phyloP scores from a whole-genome alignment of 1,140 invertebrate species.

The Drosophila funebris region DNA sequence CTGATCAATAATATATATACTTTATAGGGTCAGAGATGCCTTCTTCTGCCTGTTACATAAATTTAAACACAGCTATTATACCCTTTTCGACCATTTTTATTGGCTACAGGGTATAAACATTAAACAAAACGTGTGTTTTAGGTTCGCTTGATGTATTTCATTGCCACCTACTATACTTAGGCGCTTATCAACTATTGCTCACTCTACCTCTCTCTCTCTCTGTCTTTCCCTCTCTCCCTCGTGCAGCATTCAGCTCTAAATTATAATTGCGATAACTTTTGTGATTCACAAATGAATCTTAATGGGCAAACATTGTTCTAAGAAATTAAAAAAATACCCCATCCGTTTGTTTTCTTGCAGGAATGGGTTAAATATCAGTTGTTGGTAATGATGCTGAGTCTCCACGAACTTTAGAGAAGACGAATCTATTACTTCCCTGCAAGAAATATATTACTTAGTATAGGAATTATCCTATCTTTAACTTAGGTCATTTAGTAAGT shows the following conservation, averaged over 20 bases:
- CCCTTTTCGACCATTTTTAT: too few species aligned
- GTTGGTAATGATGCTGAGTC: too few species aligned
- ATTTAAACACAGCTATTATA: too few species aligned
- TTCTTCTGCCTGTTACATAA: too few species aligned
- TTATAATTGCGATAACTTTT: background rate
- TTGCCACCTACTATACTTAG: background rate
- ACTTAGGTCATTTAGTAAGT: too few species aligned
- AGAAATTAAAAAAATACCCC: conserved; percentile 1
- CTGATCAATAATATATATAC: too few species aligned
- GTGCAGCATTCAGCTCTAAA: background rate
- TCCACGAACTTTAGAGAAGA: too few species aligned
- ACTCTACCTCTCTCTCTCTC: background rate
- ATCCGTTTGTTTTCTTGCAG: background rate
- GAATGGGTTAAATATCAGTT: background rate
- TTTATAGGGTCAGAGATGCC: too few species aligned
- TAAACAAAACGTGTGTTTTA: background rate
- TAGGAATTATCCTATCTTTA: too few species aligned
- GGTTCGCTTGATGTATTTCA: background rate
- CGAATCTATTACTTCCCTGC: too few species aligned
- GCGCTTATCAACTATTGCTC: conserved; percentile 14
- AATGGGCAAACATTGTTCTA: conserved; percentile 1
- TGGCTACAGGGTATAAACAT: background rate
- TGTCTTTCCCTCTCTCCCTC: background rate
- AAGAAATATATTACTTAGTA: too few species aligned
- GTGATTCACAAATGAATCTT: conserved; percentile 1